These are phyloP conservation scores for Taenaris catops DNA, from an alignment of 2,888 invertebrate species.

Conservation along the genomic window DNA sequence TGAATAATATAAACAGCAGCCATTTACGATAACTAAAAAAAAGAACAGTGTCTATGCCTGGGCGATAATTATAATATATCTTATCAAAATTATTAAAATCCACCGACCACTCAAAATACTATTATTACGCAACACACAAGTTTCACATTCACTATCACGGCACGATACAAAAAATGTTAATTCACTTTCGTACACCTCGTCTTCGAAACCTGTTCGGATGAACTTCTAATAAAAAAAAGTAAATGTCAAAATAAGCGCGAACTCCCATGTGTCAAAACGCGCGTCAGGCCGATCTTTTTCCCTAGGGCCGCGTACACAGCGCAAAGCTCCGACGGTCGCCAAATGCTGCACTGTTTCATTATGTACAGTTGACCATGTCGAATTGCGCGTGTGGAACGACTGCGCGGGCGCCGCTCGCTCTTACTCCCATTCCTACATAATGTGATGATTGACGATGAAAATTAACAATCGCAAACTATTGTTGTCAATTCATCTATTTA, in stretches of 20 bases:
- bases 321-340: constrained; percentile 34
- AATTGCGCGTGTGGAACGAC: constrained; percentile 71
- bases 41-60: background rate
- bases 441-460: constrained; percentile 53
- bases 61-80: background rate
- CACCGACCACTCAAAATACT: constrained; percentile 37
- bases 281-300: constrained; percentile 27
- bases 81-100: constrained; percentile 27
- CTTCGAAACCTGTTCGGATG: constrained; percentile 53
- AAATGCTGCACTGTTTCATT: constrained; percentile 45
- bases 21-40: constrained; percentile 5
- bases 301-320: constrained; percentile 7
- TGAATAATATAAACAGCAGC: constrained; percentile 11
- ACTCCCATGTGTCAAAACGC: constrained; percentile 21
- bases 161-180: constrained; percentile 48
- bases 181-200: constrained; percentile 73
- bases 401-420: constrained; percentile 65
- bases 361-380: constrained; percentile 74
- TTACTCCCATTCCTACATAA: constrained; percentile 76
- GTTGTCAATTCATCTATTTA: constrained; percentile 13
- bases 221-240: constrained; percentile 28
- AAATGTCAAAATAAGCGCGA: constrained; percentile 42
- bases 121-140: constrained; percentile 52
- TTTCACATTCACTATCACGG: constrained; percentile 72
- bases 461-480: constrained; percentile 44